These are phyloP conservation scores for Caligus rogercresseyi DNA, from an alignment of 1,140 invertebrate species.

Conservation along the genomic window DNA sequence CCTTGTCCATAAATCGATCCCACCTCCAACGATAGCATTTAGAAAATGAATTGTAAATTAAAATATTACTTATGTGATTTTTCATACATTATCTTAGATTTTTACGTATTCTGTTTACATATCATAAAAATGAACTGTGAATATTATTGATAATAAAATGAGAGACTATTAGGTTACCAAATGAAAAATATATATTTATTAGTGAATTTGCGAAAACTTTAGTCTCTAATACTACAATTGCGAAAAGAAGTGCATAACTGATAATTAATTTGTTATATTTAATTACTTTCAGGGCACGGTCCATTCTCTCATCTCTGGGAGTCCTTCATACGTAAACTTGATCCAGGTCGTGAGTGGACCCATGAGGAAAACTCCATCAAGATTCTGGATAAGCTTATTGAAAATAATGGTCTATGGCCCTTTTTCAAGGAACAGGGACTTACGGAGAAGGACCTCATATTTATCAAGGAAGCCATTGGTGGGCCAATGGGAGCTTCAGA, in stretches of 20 bases:
- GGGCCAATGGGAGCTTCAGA: constrained; percentile 24
- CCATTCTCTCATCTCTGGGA: constrained; percentile 47
- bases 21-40: too few species aligned
- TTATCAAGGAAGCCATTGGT: constrained; percentile 34
- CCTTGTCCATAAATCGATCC: too few species aligned
- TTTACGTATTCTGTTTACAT: too few species aligned
- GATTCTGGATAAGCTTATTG: constrained; percentile 33
- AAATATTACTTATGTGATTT: too few species aligned
- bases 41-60: too few species aligned
- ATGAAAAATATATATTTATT: too few species aligned
- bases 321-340: constrained; percentile 26
- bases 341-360: constrained; percentile 27
- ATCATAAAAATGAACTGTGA: too few species aligned
- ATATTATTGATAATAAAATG: too few species aligned
- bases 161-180: too few species aligned
- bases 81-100: too few species aligned
- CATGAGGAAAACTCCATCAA: constrained; percentile 33
- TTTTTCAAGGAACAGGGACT: constrained; percentile 26
- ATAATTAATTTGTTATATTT: too few species aligned
- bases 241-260: too few species aligned
- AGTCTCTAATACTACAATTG: not conserved
- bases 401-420: constrained; percentile 27
- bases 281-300: constrained; percentile 34
- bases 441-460: constrained; percentile 27
- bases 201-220: not conserved